Conservation (phyloP, 1,140 invertebrate species). For the Meteorus sp. region DNA sequence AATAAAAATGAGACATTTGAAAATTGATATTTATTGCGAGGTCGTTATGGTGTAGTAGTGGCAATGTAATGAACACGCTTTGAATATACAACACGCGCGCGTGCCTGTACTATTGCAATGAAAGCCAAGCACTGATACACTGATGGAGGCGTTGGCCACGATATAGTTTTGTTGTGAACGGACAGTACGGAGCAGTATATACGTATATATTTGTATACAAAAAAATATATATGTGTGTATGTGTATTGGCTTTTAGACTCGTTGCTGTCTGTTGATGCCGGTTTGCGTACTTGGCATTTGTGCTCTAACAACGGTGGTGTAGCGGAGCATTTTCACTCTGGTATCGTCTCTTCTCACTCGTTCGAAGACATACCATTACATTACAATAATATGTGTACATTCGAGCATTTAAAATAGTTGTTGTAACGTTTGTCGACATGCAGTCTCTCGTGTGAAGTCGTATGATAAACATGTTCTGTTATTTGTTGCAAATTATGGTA, state of each 20-base stretch:
- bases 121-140: slow-evolving; percentile 9
- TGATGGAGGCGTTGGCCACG: slow-evolving; percentile 23
- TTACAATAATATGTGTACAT: too few relatives aligned
- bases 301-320: slow-evolving; percentile 39
- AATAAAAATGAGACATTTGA: not conserved
- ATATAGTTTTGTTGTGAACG: slow-evolving; percentile 22
- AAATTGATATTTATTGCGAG: slow-evolving; percentile 7
- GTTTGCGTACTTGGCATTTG: slow-evolving; percentile 39
- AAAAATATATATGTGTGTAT: too few relatives aligned
- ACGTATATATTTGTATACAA: too few relatives aligned
- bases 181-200: not conserved
- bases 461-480: too few relatives aligned
- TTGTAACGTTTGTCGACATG: slow-evolving; percentile 4
- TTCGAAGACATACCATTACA: too few relatives aligned
- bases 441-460: too few relatives aligned
- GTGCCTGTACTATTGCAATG: not conserved
- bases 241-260: too few relatives aligned
- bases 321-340: slow-evolving; percentile 28
- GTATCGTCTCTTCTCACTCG: not conserved
- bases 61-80: not conserved
- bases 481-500: too few relatives aligned
- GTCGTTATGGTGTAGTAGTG: not conserved
- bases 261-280: slow-evolving; percentile 4
- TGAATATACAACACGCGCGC: not conserved
- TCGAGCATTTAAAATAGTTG: too few relatives aligned